phyloP scores from a whole-genome alignment of 2,797 vertebrate genomes.

The Enteromius viviparus region DNA sequence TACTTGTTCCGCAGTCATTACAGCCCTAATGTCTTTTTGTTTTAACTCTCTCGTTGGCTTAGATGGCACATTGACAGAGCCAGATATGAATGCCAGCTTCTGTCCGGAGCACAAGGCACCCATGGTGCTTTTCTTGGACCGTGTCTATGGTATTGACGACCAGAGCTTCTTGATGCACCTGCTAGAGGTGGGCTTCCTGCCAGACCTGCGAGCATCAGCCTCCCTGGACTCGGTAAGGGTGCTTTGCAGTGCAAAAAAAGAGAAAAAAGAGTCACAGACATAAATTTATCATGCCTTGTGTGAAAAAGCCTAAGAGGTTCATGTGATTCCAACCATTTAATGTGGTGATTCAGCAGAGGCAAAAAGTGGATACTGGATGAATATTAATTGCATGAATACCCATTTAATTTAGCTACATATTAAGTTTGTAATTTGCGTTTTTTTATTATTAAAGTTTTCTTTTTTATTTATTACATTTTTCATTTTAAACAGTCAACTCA shows the following conservation, averaged over 20 bases:
- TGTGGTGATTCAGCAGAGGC: background rate
- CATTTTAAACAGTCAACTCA: background rate
- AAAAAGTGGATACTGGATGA: conserved; percentile 4
- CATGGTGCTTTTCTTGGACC: conserved; percentile 98
- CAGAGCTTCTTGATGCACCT: conserved; percentile 94
- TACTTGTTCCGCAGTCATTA: background rate
- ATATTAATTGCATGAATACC: background rate
- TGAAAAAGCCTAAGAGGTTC: conserved; percentile 19
- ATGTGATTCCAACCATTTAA: conserved; percentile 9
- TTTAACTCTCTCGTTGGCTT: conserved; percentile 37
- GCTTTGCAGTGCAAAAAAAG: background rate
- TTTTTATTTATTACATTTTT: background rate
- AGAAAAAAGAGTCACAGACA: background rate
- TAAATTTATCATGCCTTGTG: conserved; percentile 1
- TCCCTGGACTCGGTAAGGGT: conserved; percentile 92
- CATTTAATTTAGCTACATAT: background rate
- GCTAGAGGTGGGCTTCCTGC: conserved; percentile 95
- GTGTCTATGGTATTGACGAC: conserved; percentile 96
- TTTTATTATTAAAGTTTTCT: background rate
- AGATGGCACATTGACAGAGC: conserved; percentile 93
- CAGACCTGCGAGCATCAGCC: conserved; percentile 91
- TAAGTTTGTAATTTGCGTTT: background rate
- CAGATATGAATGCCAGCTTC: conserved; percentile 94
- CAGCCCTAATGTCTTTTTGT: conserved; percentile 26
- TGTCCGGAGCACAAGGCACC: conserved; percentile 97